phyloP scores from a whole-genome alignment of 2,888 invertebrate genomes.

The Machimus rusticus region DNA sequence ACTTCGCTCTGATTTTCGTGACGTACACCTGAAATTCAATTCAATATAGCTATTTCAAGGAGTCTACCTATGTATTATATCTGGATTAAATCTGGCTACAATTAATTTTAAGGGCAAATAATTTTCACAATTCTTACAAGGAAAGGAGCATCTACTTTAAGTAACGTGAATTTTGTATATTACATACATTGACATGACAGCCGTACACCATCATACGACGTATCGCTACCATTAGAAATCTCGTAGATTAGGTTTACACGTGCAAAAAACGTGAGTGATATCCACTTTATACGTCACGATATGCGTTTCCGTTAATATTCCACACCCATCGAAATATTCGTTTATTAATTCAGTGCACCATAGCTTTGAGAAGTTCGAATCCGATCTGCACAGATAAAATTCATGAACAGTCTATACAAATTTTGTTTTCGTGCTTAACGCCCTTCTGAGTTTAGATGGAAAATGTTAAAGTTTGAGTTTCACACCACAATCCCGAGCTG shows the following conservation, averaged over 20 bases:
- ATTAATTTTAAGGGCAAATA: background rate
- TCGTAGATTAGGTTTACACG: background rate
- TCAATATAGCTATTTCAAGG: background rate
- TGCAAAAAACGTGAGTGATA: background rate
- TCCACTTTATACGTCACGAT: background rate
- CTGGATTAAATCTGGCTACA: too few relatives aligned
- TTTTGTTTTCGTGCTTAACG: background rate
- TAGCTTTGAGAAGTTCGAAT: background rate
- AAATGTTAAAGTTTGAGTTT: background rate
- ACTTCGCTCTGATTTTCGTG: background rate
- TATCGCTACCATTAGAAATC: background rate
- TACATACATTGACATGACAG: background rate
- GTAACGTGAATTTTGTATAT: background rate
- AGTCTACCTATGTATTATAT: background rate
- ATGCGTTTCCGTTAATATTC: background rate
- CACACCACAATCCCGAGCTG: background rate
- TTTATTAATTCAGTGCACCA: background rate
- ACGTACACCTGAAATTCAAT: background rate
- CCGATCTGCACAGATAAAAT: background rate
- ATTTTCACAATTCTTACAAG: background rate
- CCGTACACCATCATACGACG: background rate
- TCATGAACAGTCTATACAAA: background rate
- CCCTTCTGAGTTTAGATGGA: background rate
- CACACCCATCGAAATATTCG: background rate
- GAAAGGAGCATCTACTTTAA: background rate